Evolutionary conservation across 64 coral and sea anemone genomes (phyloP), one percentile per base, ranked within the genome.

Genomic region (Pocillopora damicornis): DNA sequence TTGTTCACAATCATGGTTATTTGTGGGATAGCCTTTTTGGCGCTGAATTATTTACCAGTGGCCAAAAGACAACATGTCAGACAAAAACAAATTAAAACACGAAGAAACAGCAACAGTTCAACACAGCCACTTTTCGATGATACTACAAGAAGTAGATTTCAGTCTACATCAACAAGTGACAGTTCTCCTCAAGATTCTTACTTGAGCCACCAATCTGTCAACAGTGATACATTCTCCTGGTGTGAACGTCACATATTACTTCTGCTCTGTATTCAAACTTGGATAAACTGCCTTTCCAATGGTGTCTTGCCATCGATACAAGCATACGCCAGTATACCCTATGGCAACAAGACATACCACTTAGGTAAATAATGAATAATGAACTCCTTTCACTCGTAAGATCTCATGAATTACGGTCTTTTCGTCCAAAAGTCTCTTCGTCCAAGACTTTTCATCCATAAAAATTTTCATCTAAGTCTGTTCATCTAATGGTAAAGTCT

Each of bases 281-380:
- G 93, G 90, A 84, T 95, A 17, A 95, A 92, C 35, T 90, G 93
- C 34, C 84, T 99, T 11, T 76, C 88, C 34, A 95, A 95, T 93
- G 97, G 97, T 60, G 88, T 99, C 3, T 57, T 95, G 1, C 86
- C 93, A 17, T 92, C 97, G 15, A 69, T 95, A n/a, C 85, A 89
- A 80, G 88, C 91, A 58, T 99, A 99, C 82, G 93, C 93, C 14
- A 86, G 85, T 91, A 87, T 91, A 37, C 97, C 97, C 22, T 99
- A 99, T 81, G 93, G 93, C 14, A 88, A 81, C 65, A 86, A 80
- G 45, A 86, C 93, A 34, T 99, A 95, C 86, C 97, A 99, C 68
- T 86, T 99, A 88, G 93, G 97, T 99, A 99, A 90, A 75, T 1
- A 37, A 23, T 51, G 26, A 51, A 51, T 7, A 51, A 7, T 51